phyloP scores from a whole-genome alignment of 1,140 invertebrate species.

The Drosophila obscura region DNA sequence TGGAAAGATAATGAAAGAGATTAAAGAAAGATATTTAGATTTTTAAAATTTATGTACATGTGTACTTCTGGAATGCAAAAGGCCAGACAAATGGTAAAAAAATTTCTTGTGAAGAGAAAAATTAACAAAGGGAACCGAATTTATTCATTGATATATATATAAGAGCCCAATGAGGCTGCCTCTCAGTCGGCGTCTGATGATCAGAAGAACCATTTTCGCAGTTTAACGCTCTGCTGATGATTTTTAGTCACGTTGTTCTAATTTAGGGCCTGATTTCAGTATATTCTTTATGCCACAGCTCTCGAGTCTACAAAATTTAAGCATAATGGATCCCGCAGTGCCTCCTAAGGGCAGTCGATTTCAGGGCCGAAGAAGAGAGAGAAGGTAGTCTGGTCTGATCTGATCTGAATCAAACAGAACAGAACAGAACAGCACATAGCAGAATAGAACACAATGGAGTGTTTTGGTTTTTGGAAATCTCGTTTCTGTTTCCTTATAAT shows the following conservation, averaged over 20 bases:
- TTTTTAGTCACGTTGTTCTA: constrained; percentile 34
- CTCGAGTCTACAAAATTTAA: constrained; percentile 25
- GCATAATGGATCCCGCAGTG: constrained; percentile 26
- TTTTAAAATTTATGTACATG: too few relatives aligned
- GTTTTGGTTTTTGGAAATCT: constrained; percentile 58
- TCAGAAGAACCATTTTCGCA: background rate
- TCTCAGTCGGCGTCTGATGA: too few relatives aligned
- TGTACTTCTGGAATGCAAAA: too few relatives aligned
- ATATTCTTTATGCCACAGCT: constrained; percentile 5
- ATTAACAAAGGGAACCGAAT: too few relatives aligned
- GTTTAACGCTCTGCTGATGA: constrained; percentile 23
- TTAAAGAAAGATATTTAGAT: too few relatives aligned
- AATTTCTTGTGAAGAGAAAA: too few relatives aligned
- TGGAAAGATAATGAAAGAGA: too few relatives aligned
- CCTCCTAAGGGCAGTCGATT: constrained; percentile 20
- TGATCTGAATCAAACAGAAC: constrained; percentile 15
- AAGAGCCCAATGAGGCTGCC: too few relatives aligned
- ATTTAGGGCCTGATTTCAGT: constrained; percentile 45
- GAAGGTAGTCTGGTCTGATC: constrained; percentile 2
- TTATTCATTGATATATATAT: too few relatives aligned
- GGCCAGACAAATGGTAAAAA: too few relatives aligned
- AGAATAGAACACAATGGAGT: constrained; percentile 28
- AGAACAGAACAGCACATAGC: background rate
- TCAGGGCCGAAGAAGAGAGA: constrained; percentile 9
- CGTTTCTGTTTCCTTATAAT: constrained; percentile 69